A percentile compares a stretch with the other conserved stretches of the same genome.
Conservation (phyloP, 2,797 vertebrate genomes). For the Gymnothorax javanicus region DNA sequence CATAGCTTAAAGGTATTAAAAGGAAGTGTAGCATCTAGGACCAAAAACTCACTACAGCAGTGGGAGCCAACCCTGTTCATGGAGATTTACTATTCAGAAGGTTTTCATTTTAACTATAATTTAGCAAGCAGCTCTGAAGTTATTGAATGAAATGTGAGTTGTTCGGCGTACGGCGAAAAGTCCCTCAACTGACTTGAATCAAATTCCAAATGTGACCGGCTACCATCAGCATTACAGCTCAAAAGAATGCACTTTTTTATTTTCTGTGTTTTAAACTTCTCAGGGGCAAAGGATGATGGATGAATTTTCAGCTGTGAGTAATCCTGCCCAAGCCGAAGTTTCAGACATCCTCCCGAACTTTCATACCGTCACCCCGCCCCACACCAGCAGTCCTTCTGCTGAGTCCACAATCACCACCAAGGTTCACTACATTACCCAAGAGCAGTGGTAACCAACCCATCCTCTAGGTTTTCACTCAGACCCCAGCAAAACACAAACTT, state of each 20-base stretch:
- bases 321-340: constrained; percentile 45
- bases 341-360: constrained; percentile 43
- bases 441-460: too few relatives aligned
- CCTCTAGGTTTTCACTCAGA: too few relatives aligned
- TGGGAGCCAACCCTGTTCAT: not conserved
- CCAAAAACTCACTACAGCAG: not conserved
- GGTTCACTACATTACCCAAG: not conserved
- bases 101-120: too few relatives aligned
- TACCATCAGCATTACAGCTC: not conserved
- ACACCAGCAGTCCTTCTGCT: not conserved
- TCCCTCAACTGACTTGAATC: not conserved
- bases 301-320: constrained; percentile 39
- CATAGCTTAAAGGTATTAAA: not conserved
- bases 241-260: not conserved
- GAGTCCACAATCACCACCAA: not conserved
- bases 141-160: too few relatives aligned
- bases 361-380: not conserved
- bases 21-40: not conserved
- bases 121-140: too few relatives aligned
- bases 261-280: constrained; percentile 42
- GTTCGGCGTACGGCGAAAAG: too few relatives aligned
- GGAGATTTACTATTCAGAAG: too few relatives aligned
- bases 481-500: too few relatives aligned
- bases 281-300: constrained; percentile 33
- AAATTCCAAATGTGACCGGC: not conserved